Percentiles rank a stretch among this genome's conserved stretches.
These are phyloP conservation scores for Baccha elongata DNA, from an alignment of 2,888 invertebrate species.

Conservation along the genomic window DNA sequence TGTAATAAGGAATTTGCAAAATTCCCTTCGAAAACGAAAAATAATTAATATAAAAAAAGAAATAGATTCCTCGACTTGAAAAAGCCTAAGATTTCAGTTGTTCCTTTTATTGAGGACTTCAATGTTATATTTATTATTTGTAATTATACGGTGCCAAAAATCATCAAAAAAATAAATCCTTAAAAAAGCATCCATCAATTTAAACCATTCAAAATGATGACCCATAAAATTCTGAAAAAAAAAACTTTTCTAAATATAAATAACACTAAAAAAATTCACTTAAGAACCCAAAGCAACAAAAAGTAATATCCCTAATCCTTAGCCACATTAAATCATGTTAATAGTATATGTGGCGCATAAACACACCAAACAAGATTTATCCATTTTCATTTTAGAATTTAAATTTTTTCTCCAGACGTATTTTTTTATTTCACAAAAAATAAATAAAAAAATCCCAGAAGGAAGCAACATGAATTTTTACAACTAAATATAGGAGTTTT, in stretches of 20 bases:
- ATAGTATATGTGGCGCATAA: slow-evolving; percentile 28
- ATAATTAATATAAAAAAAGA: too few relatives aligned
- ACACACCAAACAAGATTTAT: slow-evolving; percentile 37
- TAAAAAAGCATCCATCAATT: not conserved
- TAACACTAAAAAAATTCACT: not conserved
- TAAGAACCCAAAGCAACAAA: not conserved
- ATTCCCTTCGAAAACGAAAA: too few relatives aligned
- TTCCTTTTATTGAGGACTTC: too few relatives aligned
- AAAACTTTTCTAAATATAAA: not conserved
- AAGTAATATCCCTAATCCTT: slow-evolving; percentile 3
- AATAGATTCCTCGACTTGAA: too few relatives aligned
- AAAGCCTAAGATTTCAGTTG: too few relatives aligned
- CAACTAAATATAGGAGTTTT: not conserved
- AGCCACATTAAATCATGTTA: slow-evolving; percentile 20
- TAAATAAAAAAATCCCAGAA: not conserved
- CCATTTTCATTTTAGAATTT: slow-evolving; percentile 27
- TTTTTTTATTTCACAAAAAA: not conserved
- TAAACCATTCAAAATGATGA: slow-evolving; percentile 5
- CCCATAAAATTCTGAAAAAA: not conserved
- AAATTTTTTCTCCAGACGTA: slow-evolving; percentile 5
- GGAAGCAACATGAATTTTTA: slow-evolving; percentile 8
- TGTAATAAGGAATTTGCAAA: too few relatives aligned
- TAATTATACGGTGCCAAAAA: too few relatives aligned
- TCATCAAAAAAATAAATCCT: not conserved
- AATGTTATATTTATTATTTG: too few relatives aligned